Base-by-base conservation (phyloP, 2,888 invertebrate genomes). In the Caenorhabditis auriculariae region DNA sequence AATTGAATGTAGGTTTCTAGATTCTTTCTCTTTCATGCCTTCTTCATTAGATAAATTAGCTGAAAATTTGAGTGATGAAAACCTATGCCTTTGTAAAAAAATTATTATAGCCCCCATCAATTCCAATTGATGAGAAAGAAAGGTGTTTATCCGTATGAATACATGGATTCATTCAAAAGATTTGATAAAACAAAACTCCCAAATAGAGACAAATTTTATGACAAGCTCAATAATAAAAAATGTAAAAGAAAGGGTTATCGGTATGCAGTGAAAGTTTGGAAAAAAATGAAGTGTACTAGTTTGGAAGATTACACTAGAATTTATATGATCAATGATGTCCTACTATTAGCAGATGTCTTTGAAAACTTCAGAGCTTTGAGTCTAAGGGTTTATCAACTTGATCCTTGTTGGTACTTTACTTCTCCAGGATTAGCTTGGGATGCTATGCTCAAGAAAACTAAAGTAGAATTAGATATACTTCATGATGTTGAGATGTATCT, bases 111-210 rank as follows among this genome's bases (percentile, higher is more conserved):
- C 43, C 28, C 54, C 44, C 28, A 62, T 21, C 32, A 43, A 2
- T 65, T 67, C 15, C 46, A 54, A 39, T n/a, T 59, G 0, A 44
- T 70, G 42, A 45, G 41, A 21, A 56, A 42, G 45, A 81, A 78
- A 66, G 71, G 72, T n/a, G 60, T 77, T 2, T 77, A 73, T 63
- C 77, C 75, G 2, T 82, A 80, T 67, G 75, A 80, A 38, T 76
- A 74, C 49, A 72, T 80, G 61, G 62, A 75, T 43, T 65, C 65
- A n/a, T 58, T 50, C 37, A 58, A 68, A 28, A 67, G 52, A 46
- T 80, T 69, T 49, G 24, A 64, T 3, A 74, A 78, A 61, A 70
- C 65, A 24, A 12, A 57, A 49, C 59, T 80, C 29, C 72, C 68
- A 48, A 15, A 38, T 17, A 66, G 42, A 45, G 7, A 28, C 12